Evolutionary conservation across 2,797 vertebrate genomes (phyloP).

Genomic region (Gorsachius magnificus): DNA sequence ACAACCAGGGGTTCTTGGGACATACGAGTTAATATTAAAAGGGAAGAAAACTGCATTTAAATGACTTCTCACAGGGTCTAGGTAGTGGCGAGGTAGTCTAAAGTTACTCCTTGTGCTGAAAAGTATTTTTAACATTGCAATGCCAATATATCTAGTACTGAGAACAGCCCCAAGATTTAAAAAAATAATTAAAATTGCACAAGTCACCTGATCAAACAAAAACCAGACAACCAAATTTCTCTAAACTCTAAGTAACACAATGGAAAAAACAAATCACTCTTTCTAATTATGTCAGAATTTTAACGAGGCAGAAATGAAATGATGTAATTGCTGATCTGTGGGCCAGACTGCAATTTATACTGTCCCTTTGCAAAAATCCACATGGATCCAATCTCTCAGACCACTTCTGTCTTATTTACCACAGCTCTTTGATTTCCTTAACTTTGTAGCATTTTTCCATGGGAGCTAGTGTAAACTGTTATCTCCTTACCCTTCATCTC

Average conservation of each 20-base stretch:
- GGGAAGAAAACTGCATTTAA: neutral
- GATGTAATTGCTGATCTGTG: neutral
- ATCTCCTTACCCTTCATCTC: constrained; percentile 1
- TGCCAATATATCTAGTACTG: neutral
- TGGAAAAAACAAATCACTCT: neutral
- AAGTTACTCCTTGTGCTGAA: neutral
- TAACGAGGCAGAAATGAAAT: neutral
- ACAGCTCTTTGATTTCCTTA: neutral
- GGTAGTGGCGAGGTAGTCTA: neutral
- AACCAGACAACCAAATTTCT: neutral
- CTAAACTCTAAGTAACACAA: neutral
- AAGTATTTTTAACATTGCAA: neutral
- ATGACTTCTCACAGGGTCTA: neutral
- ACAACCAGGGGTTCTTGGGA: neutral
- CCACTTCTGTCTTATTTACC: neutral
- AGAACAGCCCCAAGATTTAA: neutral
- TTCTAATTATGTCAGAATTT: neutral
- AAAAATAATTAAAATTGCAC: constrained; percentile 1
- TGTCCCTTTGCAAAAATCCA: neutral
- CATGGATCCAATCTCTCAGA: neutral
- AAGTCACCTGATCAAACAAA: neutral
- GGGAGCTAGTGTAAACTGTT: constrained; percentile 16
- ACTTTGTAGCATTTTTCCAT: neutral
- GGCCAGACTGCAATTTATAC: neutral
- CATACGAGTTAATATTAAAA: neutral